phyloP scores from a whole-genome alignment of 1,140 invertebrate species.

The Epicauta chinensis region DNA sequence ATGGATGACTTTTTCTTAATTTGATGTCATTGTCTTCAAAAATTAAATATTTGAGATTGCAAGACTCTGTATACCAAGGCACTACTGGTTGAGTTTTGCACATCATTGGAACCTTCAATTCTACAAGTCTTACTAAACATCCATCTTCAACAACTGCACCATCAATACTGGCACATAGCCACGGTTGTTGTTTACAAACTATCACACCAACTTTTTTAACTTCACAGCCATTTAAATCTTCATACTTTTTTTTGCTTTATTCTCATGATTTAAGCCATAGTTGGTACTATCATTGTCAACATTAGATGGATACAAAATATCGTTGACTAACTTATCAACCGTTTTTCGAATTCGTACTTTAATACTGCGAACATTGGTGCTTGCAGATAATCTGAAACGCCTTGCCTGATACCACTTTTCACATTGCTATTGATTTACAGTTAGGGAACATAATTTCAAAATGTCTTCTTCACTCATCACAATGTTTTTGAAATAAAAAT shows the following conservation, averaged over 20 bases:
- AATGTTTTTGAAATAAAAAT: constrained; percentile 31
- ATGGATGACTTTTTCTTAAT: constrained; percentile 23
- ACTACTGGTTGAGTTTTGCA: constrained; percentile 27
- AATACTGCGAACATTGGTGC: constrained; percentile 28
- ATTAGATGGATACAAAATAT: constrained; percentile 20
- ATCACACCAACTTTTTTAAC: constrained; percentile 26
- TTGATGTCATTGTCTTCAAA: constrained; percentile 17
- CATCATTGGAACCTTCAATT: constrained; percentile 33
- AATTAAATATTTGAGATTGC: constrained; percentile 29
- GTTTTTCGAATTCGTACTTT: constrained; percentile 24
- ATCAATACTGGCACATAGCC: constrained; percentile 30
- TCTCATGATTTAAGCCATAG: constrained; percentile 15
- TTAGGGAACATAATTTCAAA: constrained; percentile 30
- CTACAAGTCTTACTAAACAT: constrained; percentile 22
- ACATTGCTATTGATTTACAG: constrained; percentile 27
- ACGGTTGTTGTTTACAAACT: constrained; percentile 26
- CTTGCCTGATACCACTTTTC: constrained; percentile 23
- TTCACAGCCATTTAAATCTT: constrained; percentile 15
- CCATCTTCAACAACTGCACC: constrained; percentile 25
- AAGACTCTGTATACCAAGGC: constrained; percentile 15
- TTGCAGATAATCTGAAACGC: constrained; percentile 24
- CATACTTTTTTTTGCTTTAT: constrained; percentile 9
- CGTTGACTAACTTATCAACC: constrained; percentile 16
- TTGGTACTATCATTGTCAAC: constrained; percentile 11
- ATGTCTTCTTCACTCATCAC: constrained; percentile 29